phyloP scores from a whole-genome alignment of 2,797 vertebrate species.

The Manis pentadactyla region DNA sequence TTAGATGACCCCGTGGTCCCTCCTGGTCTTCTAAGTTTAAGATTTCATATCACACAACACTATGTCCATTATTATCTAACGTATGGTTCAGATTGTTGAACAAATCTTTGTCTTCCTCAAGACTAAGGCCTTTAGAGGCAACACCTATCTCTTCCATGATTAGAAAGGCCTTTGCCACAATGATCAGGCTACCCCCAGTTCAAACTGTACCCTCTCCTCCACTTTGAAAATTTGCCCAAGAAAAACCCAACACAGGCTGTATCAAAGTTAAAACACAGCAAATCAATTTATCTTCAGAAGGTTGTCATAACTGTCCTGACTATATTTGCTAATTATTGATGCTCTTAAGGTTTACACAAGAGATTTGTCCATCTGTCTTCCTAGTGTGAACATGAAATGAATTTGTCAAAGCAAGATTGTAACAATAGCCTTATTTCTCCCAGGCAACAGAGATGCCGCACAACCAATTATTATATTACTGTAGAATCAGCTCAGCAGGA shows the following conservation, averaged over 20 bases:
- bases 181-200: neutral
- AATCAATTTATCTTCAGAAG: slow-evolving; percentile 66
- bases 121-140: neutral
- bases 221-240: slow-evolving; percentile 29
- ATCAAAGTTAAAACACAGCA: slow-evolving; percentile 61
- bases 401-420: slow-evolving; percentile 56
- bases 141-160: neutral
- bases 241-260: neutral
- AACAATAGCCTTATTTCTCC: slow-evolving; percentile 66
- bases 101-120: slow-evolving; percentile 43
- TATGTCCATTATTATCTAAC: slow-evolving; percentile 13
- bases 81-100: neutral
- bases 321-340: slow-evolving; percentile 59
- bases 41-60: neutral
- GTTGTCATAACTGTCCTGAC: slow-evolving; percentile 50
- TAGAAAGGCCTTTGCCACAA: slow-evolving; percentile 10
- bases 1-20: neutral
- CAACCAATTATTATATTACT: slow-evolving; percentile 48
- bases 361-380: slow-evolving; percentile 70
- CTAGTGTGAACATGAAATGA: slow-evolving; percentile 45
- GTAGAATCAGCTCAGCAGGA: slow-evolving; percentile 59
- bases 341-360: slow-evolving; percentile 58
- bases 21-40: neutral
- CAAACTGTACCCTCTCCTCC: neutral
- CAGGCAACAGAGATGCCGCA: slow-evolving; percentile 61